Evolutionary conservation across 2,888 invertebrate species (phyloP).

Genomic region (Eucriotettix oculatus): DNA sequence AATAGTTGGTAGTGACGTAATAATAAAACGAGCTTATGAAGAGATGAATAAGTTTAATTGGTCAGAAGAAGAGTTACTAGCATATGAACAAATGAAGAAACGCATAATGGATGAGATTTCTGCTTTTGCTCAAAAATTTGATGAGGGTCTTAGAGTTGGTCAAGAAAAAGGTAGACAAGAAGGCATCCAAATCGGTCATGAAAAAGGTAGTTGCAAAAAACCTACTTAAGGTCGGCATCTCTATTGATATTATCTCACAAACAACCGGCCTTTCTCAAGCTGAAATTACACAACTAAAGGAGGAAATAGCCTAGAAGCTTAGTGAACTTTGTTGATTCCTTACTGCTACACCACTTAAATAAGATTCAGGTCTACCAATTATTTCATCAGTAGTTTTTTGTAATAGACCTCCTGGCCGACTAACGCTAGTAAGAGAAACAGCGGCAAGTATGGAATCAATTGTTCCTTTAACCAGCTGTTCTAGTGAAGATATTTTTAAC

Average conservation of each 20-base stretch:
- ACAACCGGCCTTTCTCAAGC: not conserved
- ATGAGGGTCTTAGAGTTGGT: slow-evolving; percentile 14
- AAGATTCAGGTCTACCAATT: not conserved
- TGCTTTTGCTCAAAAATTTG: not conserved
- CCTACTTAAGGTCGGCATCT: not conserved
- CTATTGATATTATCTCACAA: not conserved
- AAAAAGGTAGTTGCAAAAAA: not conserved
- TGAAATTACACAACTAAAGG: not conserved
- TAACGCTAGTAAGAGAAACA: not conserved
- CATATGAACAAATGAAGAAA: not conserved
- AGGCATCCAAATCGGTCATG: not conserved
- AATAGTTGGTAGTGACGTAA: slow-evolving; percentile 14
- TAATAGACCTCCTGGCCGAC: not conserved
- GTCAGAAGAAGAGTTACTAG: not conserved
- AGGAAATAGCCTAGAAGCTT: too few relatives aligned
- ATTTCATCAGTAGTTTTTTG: not conserved
- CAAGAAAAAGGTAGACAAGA: slow-evolving; percentile 10
- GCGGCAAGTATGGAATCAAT: slow-evolving; percentile 1
- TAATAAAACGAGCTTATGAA: slow-evolving; percentile 16
- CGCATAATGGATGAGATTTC: too few relatives aligned
- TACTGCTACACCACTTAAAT: not conserved
- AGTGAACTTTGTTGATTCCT: too few relatives aligned
- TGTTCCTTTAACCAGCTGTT: slow-evolving; percentile 2
- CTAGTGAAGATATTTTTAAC: not conserved
- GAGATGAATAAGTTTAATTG: slow-evolving; percentile 6